Evolutionary conservation across 2,113 vertebrate species (phyloP).

Genomic region (Condylura cristata): DNA sequence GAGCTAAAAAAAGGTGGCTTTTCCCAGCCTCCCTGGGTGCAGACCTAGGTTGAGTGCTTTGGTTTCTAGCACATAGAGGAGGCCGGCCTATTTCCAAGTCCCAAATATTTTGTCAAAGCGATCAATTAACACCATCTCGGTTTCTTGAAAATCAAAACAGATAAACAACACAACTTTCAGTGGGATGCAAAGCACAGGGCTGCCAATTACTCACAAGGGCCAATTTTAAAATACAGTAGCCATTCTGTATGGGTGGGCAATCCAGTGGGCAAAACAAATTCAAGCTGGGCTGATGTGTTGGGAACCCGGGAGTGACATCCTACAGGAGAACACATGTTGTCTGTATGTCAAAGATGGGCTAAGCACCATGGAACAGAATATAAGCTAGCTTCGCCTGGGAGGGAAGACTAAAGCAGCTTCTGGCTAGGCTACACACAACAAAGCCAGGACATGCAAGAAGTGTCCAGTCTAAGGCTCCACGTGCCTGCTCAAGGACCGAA

Average conservation of each 20-base stretch:
- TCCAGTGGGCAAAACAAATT: background rate
- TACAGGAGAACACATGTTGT: slow-evolving; percentile 9
- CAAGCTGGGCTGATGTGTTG: background rate
- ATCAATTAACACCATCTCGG: slow-evolving; percentile 44
- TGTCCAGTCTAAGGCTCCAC: slow-evolving; percentile 57
- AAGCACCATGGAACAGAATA: background rate
- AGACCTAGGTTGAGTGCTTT: slow-evolving; percentile 42
- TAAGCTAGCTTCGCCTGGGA: slow-evolving; percentile 29
- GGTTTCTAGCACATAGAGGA: slow-evolving; percentile 46
- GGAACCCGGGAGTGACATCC: background rate
- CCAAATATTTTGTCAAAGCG: slow-evolving; percentile 63
- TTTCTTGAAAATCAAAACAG: slow-evolving; percentile 51
- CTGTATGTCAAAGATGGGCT: slow-evolving; percentile 21
- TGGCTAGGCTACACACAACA: slow-evolving; percentile 27
- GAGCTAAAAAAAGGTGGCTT: background rate
- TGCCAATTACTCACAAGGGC: background rate
- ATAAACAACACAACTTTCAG: slow-evolving; percentile 47
- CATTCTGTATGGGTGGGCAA: background rate
- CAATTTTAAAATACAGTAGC: background rate
- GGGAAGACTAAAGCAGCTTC: slow-evolving; percentile 55
- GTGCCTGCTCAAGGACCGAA: slow-evolving; percentile 69
- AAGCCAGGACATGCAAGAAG: slow-evolving; percentile 62
- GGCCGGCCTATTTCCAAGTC: slow-evolving; percentile 59
- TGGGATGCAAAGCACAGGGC: background rate
- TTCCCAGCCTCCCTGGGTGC: slow-evolving; percentile 31